phyloP scores from a whole-genome alignment of 2,113 vertebrate genomes.

The Morphnarchus princeps region DNA sequence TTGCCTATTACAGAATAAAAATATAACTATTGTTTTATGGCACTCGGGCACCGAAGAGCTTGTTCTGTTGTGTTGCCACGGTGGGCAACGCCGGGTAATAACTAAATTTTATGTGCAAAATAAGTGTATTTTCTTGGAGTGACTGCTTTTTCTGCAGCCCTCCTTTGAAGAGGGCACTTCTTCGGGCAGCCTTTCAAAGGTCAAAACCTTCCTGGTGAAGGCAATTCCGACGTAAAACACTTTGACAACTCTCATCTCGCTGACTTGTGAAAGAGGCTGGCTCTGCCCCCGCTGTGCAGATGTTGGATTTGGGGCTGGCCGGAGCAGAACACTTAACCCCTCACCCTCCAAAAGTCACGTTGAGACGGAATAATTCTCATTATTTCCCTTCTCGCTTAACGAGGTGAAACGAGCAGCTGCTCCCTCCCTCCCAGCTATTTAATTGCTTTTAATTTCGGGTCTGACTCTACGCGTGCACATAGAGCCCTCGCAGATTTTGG shows the following conservation, averaged over 20 bases:
- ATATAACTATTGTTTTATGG: neutral
- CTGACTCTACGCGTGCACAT: fast-evolving
- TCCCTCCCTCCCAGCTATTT: neutral
- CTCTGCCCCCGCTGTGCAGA: neutral
- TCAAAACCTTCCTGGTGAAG: neutral
- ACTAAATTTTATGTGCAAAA: neutral
- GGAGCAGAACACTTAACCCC: neutral
- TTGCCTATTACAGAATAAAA: neutral
- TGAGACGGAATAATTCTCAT: neutral
- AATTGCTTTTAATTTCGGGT: neutral
- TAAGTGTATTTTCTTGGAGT: neutral
- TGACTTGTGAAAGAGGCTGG: neutral
- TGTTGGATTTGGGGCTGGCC: neutral
- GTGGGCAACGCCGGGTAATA: neutral
- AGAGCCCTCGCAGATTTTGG: neutral
- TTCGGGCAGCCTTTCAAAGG: neutral
- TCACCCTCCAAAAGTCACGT: neutral
- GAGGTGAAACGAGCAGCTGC: neutral
- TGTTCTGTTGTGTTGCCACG: neutral
- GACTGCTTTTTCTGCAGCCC: neutral
- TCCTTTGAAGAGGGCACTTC: neutral
- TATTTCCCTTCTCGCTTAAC: neutral
- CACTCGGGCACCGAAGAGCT: neutral
- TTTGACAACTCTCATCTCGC: neutral
- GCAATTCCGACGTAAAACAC: neutral